Percentiles rank a stretch among this genome's conserved stretches.
Conservation (phyloP, 2,113 vertebrate genomes). For the Cacatua alba region DNA sequence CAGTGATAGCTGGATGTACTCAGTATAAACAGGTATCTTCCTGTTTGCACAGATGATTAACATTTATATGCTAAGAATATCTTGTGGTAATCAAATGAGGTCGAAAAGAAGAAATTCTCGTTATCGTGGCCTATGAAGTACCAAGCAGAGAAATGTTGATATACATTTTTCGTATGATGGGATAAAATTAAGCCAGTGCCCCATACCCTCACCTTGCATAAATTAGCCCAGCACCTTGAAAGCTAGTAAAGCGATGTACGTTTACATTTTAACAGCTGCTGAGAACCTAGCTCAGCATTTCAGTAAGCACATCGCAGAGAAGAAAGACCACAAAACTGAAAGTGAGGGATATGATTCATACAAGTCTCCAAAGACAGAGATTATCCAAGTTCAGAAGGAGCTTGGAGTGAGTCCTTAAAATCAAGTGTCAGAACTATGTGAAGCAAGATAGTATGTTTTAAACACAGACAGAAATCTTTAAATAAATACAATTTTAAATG, state of each 20-base stretch:
- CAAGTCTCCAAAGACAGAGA: not conserved
- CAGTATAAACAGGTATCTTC: conserved; percentile 47
- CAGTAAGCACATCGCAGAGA: not conserved
- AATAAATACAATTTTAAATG: not conserved
- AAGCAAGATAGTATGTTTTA: not conserved
- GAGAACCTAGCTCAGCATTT: not conserved
- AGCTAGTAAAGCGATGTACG: not conserved
- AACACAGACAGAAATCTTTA: not conserved
- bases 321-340: not conserved
- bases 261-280: not conserved
- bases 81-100: not conserved
- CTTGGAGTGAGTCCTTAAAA: not conserved
- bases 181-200: not conserved
- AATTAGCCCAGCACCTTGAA: not conserved
- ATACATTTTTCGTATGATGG: not conserved
- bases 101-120: conserved; percentile 15
- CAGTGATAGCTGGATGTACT: conserved; percentile 10
- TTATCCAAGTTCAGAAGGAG: not conserved
- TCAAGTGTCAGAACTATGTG: not conserved
- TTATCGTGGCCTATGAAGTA: not conserved
- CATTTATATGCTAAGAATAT: not conserved
- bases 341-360: not conserved
- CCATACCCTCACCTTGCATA: not conserved
- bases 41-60: conserved; percentile 35
- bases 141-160: not conserved